Evolutionary conservation across 2,113 vertebrate genomes (phyloP).

Genomic region (Cranoglanis bouderius): DNA sequence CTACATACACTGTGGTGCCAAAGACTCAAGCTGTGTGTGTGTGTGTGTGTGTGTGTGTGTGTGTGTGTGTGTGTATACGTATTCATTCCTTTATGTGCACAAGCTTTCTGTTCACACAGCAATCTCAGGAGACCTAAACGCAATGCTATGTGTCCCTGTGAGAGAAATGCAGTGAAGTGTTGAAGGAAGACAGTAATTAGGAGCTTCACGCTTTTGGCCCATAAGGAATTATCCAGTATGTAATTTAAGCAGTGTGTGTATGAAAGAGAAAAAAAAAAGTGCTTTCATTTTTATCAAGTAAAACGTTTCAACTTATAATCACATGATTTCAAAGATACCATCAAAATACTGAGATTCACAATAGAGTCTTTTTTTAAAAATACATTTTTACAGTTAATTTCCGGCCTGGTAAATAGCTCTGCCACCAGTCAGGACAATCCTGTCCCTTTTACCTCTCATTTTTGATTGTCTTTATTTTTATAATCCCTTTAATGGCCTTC

Average conservation of each 20-base stretch:
- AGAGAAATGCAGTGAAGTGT: neutral
- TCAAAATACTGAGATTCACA: neutral
- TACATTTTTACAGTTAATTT: neutral
- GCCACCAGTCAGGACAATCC: neutral
- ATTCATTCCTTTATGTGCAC: conserved; percentile 67
- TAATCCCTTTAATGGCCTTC: neutral
- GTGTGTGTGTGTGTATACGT: conserved; percentile 8
- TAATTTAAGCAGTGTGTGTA: neutral
- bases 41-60: conserved; percentile 36
- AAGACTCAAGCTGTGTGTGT: conserved; percentile 23
- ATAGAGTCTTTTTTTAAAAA: neutral
- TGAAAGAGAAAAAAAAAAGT: neutral
- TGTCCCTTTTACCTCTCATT: neutral
- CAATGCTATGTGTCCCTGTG: neutral
- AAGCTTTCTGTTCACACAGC: conserved; percentile 7
- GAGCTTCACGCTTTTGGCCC: neutral
- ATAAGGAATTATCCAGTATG: neutral
- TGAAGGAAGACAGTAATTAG: neutral
- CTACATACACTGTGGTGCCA: neutral
- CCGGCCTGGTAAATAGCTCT: neutral
- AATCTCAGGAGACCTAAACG: neutral
- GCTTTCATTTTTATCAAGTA: neutral
- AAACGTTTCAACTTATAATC: neutral
- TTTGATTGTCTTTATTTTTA: neutral
- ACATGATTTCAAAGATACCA: neutral